Percentiles rank a stretch among this genome's conserved stretches.
Evolutionary conservation across 2,888 invertebrate species (phyloP).

Genomic region (Scelioninae gen. 1): DNA sequence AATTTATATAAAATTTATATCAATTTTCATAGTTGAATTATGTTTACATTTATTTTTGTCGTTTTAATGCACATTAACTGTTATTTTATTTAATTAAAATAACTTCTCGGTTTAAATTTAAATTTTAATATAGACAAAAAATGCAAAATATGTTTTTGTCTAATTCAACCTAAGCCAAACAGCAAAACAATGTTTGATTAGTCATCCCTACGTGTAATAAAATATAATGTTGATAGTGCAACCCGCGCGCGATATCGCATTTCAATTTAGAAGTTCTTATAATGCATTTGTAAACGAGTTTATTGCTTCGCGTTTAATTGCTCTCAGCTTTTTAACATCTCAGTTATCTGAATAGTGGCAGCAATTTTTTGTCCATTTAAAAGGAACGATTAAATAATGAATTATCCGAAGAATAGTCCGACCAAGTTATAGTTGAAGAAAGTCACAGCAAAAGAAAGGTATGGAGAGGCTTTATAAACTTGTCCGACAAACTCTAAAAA

Average conservation of each 20-base stretch:
- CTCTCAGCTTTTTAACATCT: slow-evolving; percentile 49
- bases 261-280: slow-evolving; percentile 54
- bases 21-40: too few species aligned
- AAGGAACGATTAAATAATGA: slow-evolving; percentile 61
- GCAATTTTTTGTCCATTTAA: slow-evolving; percentile 41
- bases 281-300: slow-evolving; percentile 53
- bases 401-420: slow-evolving; percentile 38
- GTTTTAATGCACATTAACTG: too few species aligned
- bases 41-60: too few species aligned
- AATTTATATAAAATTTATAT: too few species aligned
- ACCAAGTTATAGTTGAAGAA: slow-evolving; percentile 42
- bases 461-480: slow-evolving; percentile 46
- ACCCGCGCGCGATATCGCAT: slow-evolving; percentile 40
- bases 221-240: slow-evolving; percentile 52
- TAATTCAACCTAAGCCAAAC: slow-evolving; percentile 1
- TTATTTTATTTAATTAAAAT: too few species aligned
- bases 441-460: slow-evolving; percentile 35
- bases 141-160: not conserved
- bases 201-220: slow-evolving; percentile 43
- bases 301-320: slow-evolving; percentile 51
- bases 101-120: too few species aligned
- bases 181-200: slow-evolving; percentile 42
- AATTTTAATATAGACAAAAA: too few species aligned
- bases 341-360: slow-evolving; percentile 46
- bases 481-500: slow-evolving; percentile 42